Base-by-base conservation (phyloP, 1,140 invertebrate species). In the Drosophila ironensis region DNA sequence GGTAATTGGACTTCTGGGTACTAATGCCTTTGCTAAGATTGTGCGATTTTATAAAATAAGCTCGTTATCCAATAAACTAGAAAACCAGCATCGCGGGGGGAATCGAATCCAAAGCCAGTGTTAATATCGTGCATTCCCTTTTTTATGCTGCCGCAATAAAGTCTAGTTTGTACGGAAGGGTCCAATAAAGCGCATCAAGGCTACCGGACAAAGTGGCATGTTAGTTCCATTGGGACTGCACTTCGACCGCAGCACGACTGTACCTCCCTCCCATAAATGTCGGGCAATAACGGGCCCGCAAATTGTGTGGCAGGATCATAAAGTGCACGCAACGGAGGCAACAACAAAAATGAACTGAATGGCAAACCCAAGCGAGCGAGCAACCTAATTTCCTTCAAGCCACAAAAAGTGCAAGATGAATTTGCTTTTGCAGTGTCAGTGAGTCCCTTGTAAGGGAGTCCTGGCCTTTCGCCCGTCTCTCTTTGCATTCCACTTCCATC, bases 291-390 rank as follows among this genome's bases (percentile, higher is more conserved):
- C 19, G 9, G 41, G 41, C 30, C 12, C 41, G 40, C 41, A 63
- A 61, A 63, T 63, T 63, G 41, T 46, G 60, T 63, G 60, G 56
- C 60, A 63, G 60, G 60, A 63, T 63, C 60, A 63, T 63, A 63
- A 63, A 63, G 37, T 57, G 56, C 56, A 60, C 56, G 52, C 47
- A 4, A 22, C 2, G 20, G 2, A 37, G 12, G 33, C 12, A 12
- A 37, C 24, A 35, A 20, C 17, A 35, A 48, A 8, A 4, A 37
- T 30, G 14, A 37, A 22, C 22, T 2, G 14, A 33, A 50, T 9
- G 33, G 14, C 14, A 14, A 16, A 37, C 14, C 14, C 33, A 24
- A 50, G 45, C 19, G 22, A 46, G 46, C 45, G 42, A 30, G 60
- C 60, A 64, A 48, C 57, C 57, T 45, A 64, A 64, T 63, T 64